Evolutionary conservation across 2,113 vertebrate genomes (phyloP), one percentile per base, ranked within the genome.

Genomic region (Ellobius talpinus): DNA sequence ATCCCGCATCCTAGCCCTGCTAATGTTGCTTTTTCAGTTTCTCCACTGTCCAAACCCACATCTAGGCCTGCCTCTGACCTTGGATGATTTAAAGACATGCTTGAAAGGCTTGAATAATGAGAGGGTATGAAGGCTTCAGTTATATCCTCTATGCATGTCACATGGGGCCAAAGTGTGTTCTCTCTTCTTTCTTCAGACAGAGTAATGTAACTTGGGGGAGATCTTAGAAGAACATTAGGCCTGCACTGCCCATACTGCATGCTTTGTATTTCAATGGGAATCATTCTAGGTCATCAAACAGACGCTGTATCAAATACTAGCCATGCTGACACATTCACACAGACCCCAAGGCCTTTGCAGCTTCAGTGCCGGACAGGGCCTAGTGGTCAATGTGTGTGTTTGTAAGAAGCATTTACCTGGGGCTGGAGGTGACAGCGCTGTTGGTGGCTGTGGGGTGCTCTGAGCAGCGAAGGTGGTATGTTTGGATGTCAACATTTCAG

Each of bases 391-490:
- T 39, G 0, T 63, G n/a, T 55, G 26, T 24, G 16, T 73, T 13
- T 5, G 3, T 12, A 61, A 8, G n/a, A 63, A 4, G 14, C 5
- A 42, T 0, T 95, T 98, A 99, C 99, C 99, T 98, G 98, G 52
- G 31, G 92, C 73, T 24, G 94, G 95, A 85, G 98, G 96, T 0
- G 77, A 68, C 0, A 26, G 70, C 3, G 85, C 90, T 24, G 68
- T 52, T n/a, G 95, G 17, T 0, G 47, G 29, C 0, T 0, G 55
- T 1, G 97, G 96, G 91, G 96, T 97, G 70, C 90, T 96, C 0
- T 1, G 0, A 0, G 3, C 89, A 29, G 81, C 23, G 23, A 55
- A 1, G 8, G 96, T 95, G 50, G 98, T 97, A 88, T 97, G 52
- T 66, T 77, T 96, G 77, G 95, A 87, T 63, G 97, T 89, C 93